Evolutionary conservation across 1,140 invertebrate species (phyloP).

Genomic region (Parapsyche elsis): DNA sequence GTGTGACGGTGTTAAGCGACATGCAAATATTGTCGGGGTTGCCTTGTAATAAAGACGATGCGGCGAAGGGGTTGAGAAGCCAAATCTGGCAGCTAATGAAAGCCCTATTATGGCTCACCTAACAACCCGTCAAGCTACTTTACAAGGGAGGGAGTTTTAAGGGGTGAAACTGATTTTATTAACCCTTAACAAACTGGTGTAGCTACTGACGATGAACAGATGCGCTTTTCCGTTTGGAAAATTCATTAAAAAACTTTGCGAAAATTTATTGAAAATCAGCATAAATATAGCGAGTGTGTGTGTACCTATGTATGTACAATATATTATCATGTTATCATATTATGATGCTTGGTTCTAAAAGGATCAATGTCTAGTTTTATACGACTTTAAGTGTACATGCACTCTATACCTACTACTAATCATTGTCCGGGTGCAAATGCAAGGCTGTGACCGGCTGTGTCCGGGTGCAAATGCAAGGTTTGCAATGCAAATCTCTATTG

Average conservation of each 20-base stretch:
- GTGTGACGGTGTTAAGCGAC: constrained; percentile 32
- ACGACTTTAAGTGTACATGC: too few species aligned
- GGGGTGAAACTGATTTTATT: constrained; percentile 35
- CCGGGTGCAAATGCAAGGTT: too few species aligned
- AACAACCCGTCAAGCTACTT: neutral
- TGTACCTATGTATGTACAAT: too few species aligned
- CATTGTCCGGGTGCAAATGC: too few species aligned
- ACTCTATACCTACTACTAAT: too few species aligned
- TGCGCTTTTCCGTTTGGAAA: constrained; percentile 13
- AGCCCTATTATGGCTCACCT: constrained; percentile 37
- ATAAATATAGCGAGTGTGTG: too few species aligned
- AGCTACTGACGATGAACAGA: neutral
- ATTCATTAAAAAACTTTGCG: constrained; percentile 4
- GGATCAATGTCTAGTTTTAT: too few species aligned
- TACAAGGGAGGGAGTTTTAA: neutral
- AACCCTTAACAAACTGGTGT: constrained; percentile 28
- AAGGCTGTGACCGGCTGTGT: too few species aligned
- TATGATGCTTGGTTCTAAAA: too few species aligned
- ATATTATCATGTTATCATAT: too few species aligned
- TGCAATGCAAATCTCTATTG: too few species aligned
- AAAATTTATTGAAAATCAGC: too few species aligned
- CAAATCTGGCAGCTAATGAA: constrained; percentile 52
- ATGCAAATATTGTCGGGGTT: constrained; percentile 53
- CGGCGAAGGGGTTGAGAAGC: constrained; percentile 47
- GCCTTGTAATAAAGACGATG: constrained; percentile 50